These are phyloP conservation scores for Gadopsis marmoratus DNA, from an alignment of 2,797 vertebrate species.

Conservation along the genomic window DNA sequence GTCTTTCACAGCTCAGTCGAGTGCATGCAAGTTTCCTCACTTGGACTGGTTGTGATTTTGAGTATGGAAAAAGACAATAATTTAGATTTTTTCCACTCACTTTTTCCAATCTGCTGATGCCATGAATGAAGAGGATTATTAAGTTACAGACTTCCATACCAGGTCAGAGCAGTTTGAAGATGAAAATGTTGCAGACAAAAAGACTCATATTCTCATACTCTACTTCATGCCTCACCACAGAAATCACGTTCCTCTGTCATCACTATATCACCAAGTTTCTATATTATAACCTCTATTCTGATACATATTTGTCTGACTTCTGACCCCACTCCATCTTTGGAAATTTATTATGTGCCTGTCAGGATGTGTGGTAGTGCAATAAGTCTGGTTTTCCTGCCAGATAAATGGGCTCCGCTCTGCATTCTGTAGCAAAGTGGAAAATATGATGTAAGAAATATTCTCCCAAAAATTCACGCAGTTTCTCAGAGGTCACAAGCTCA, in stretches of 20 bases:
- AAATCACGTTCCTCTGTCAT: slow-evolving; percentile 47
- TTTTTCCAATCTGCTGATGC: slow-evolving; percentile 74
- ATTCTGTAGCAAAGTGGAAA: slow-evolving; percentile 73
- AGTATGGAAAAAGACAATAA: slow-evolving; percentile 79
- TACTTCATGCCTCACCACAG: slow-evolving; percentile 24
- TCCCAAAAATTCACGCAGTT: slow-evolving; percentile 57
- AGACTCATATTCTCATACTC: slow-evolving; percentile 23
- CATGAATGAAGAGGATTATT: slow-evolving; percentile 71
- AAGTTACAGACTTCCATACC: slow-evolving; percentile 69
- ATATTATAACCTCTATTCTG: slow-evolving; percentile 28
- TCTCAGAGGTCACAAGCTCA: slow-evolving; percentile 46
- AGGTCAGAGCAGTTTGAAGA: slow-evolving; percentile 60
- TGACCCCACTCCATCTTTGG: slow-evolving; percentile 53
- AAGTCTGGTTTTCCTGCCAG: slow-evolving; percentile 64
- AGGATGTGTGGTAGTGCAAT: slow-evolving; percentile 53
- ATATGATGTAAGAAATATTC: slow-evolving; percentile 75
- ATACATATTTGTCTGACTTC: slow-evolving; percentile 38
- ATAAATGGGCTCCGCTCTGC: slow-evolving; percentile 45
- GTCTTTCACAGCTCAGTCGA: slow-evolving; percentile 67
- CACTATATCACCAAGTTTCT: slow-evolving; percentile 30
- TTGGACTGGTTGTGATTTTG: slow-evolving; percentile 70
- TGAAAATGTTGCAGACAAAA: slow-evolving; percentile 57
- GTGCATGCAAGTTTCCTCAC: slow-evolving; percentile 64
- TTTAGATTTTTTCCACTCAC: slow-evolving; percentile 69
- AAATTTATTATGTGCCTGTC: slow-evolving; percentile 64